Evolutionary conservation across 2,888 invertebrate genomes (phyloP).

Genomic region (Aspidapion aeneum): DNA sequence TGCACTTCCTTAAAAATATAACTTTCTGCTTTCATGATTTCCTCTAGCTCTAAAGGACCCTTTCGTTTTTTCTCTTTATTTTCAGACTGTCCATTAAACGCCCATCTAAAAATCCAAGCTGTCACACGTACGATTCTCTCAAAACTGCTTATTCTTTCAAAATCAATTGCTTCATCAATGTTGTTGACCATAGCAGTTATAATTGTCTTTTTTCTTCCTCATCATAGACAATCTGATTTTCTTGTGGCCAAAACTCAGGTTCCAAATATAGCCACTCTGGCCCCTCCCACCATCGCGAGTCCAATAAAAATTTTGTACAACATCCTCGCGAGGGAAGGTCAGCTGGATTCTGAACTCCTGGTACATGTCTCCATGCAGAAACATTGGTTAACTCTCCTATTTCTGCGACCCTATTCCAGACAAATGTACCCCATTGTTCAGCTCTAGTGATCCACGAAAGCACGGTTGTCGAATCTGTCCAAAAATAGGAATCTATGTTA

Average conservation of each 20-base stretch:
- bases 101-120: background rate
- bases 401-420: constrained; percentile 34
- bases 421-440: constrained; percentile 33
- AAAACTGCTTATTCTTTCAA: background rate
- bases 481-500: constrained; percentile 19
- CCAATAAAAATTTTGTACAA: constrained; percentile 27
- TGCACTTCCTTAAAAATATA: background rate
- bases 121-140: constrained; percentile 3
- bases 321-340: constrained; percentile 38
- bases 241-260: constrained; percentile 7
- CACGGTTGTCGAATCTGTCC: constrained; percentile 34
- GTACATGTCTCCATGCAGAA: constrained; percentile 29
- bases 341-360: constrained; percentile 36
- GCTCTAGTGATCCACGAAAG: constrained; percentile 32
- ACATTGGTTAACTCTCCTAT: too few species aligned
- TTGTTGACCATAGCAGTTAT: constrained; percentile 8
- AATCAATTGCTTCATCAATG: background rate
- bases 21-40: background rate
- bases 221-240: constrained; percentile 2
- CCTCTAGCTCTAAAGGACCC: background rate
- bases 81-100: background rate
- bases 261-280: constrained; percentile 32
- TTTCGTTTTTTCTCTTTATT: background rate
- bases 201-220: constrained; percentile 9
- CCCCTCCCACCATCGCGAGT: constrained; percentile 39